These are phyloP conservation scores for Dermatemys mawii DNA, from an alignment of 2,113 vertebrate species.

Conservation along the genomic window DNA sequence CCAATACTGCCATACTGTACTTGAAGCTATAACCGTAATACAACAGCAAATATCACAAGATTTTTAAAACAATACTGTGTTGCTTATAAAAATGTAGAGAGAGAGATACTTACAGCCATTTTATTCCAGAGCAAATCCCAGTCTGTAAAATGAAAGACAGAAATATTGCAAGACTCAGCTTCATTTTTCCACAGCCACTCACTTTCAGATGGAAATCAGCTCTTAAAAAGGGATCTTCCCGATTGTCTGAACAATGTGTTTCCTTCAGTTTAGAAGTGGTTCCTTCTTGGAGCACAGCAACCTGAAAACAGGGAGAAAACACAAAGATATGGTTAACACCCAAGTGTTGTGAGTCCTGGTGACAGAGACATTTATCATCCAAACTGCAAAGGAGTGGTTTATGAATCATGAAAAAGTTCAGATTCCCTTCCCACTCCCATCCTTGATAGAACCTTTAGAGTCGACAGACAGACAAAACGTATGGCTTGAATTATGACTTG, in stretches of 20 bases:
- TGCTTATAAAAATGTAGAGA: background rate
- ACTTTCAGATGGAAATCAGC: background rate
- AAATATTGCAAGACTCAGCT: constrained; percentile 79
- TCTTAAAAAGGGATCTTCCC: background rate
- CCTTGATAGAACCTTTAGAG: constrained; percentile 48
- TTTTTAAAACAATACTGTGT: background rate
- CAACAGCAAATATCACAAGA: background rate
- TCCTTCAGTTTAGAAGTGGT: background rate
- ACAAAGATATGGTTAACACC: fast-evolving
- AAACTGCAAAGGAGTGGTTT: constrained; percentile 74
- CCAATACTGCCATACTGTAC: background rate
- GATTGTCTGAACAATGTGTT: background rate
- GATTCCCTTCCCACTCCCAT: constrained; percentile 39
- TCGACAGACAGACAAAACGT: constrained; percentile 58
- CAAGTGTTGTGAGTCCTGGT: background rate
- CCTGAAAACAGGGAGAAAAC: constrained; percentile 45
- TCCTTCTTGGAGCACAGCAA: background rate
- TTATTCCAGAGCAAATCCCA: constrained; percentile 91
- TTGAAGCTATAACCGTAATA: background rate
- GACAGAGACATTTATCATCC: constrained; percentile 43
- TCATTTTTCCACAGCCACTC: constrained; percentile 63
- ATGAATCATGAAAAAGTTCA: constrained; percentile 36
- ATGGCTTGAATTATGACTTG: constrained; percentile 76
- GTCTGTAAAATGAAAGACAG: constrained; percentile 88
- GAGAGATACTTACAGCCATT: constrained; percentile 94